Evolutionary conservation across 2,888 invertebrate genomes (phyloP).

Genomic region (Phrixothrix hirtus): DNA sequence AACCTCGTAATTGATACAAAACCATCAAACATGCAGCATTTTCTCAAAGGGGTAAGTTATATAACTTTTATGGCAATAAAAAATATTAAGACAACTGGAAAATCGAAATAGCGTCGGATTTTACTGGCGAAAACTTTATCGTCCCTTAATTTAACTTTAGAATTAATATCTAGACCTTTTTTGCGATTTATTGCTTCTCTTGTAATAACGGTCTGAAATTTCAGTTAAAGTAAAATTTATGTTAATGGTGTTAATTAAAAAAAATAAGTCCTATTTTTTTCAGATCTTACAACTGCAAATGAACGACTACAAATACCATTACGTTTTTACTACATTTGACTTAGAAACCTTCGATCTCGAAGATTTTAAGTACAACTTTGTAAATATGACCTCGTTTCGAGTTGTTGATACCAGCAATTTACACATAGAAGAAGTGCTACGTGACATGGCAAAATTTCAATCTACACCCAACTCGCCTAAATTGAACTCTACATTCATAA

Average conservation of each 20-base stretch:
- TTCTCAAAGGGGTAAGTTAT: constrained; percentile 72
- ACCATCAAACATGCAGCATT: constrained; percentile 70
- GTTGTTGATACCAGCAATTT: constrained; percentile 71
- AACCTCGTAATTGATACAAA: constrained; percentile 79
- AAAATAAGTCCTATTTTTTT: constrained; percentile 38
- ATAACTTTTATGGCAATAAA: neutral
- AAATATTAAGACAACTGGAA: constrained; percentile 8
- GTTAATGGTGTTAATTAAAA: too few relatives aligned
- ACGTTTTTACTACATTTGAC: constrained; percentile 74
- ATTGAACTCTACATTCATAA: constrained; percentile 51
- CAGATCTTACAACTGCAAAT: constrained; percentile 81
- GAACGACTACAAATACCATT: constrained; percentile 85
- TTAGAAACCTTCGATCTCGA: constrained; percentile 70
- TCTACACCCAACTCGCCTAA: constrained; percentile 43
- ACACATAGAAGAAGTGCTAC: constrained; percentile 67
- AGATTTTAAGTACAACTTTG: constrained; percentile 76
- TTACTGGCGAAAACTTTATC: constrained; percentile 6
- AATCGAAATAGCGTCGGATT: constrained; percentile 8
- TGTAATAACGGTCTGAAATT: too few relatives aligned
- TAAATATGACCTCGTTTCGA: constrained; percentile 76
- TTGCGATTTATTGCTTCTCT: too few relatives aligned
- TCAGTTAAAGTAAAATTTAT: too few relatives aligned
- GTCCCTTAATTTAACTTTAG: neutral
- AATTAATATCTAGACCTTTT: too few relatives aligned
- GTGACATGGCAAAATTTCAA: constrained; percentile 72